These are phyloP conservation scores for Amblyjoppa fuscipennis DNA, from an alignment of 2,888 invertebrate genomes.

Conservation along the genomic window DNA sequence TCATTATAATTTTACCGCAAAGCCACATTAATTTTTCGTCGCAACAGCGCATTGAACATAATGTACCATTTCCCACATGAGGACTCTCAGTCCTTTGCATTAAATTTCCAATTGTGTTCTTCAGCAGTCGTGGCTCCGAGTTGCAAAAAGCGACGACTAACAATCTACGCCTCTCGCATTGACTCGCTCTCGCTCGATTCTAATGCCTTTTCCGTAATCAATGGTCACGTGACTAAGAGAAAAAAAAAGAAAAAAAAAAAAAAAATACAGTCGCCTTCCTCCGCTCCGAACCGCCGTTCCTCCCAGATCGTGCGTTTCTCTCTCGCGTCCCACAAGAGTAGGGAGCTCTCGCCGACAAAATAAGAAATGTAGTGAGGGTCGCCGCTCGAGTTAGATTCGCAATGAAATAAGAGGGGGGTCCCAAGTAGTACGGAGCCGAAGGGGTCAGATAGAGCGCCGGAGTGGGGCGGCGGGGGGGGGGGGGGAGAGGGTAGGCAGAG, in stretches of 20 bases:
- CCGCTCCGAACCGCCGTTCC: not conserved
- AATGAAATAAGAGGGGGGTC: constrained; percentile 14
- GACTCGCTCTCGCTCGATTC: not conserved
- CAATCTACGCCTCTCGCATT: not conserved
- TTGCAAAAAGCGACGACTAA: too few relatives aligned
- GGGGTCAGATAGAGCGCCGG: constrained; percentile 50
- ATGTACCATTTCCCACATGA: too few relatives aligned
- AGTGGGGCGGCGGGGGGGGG: constrained; percentile 46
- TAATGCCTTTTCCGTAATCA: not conserved
- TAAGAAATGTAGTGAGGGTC: constrained; percentile 31
- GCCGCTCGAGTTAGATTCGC: constrained; percentile 32
- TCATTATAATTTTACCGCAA: too few relatives aligned
- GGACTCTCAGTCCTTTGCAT: too few relatives aligned
- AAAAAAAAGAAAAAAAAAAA: not conserved
- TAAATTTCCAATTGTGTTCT: too few relatives aligned
- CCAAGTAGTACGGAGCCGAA: constrained; percentile 49
- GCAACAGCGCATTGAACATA: too few relatives aligned
- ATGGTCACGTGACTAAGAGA: not conserved
- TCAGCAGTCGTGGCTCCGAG: too few relatives aligned
- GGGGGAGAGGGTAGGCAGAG: constrained; percentile 32
- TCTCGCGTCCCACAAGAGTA: not conserved
- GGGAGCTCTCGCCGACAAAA: constrained; percentile 25
- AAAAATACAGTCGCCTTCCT: not conserved
- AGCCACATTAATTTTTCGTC: too few relatives aligned
- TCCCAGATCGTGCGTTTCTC: constrained; percentile 3